phyloP scores from a whole-genome alignment of 2,113 vertebrate species.

The Ptilonorhynchus violaceus region DNA sequence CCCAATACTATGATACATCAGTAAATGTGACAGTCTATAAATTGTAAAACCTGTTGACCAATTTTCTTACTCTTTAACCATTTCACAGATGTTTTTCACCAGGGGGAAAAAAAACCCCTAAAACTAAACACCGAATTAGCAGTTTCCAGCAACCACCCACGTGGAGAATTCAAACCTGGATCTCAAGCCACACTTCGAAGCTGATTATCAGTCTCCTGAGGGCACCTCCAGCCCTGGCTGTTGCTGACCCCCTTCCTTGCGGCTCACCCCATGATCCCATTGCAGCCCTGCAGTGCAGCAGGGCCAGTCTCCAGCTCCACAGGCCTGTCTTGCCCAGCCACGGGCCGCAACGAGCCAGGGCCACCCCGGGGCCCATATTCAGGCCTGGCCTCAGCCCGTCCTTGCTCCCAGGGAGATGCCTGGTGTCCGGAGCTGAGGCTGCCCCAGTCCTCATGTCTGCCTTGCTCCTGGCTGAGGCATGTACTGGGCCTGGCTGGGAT shows the following conservation, averaged over 20 bases:
- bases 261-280: fast-evolving
- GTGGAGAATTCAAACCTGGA: not conserved
- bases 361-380: fast-evolving
- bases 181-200: not conserved
- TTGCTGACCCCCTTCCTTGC: not conserved
- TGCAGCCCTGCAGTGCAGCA: not conserved
- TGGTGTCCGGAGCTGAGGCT: not conserved
- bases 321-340: not conserved
- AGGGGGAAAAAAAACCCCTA: not conserved
- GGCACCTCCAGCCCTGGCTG: not conserved
- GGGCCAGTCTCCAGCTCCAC: not conserved
- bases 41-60: not conserved
- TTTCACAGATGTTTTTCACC: not conserved
- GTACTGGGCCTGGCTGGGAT: not conserved
- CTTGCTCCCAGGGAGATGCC: not conserved
- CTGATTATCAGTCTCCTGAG: not conserved
- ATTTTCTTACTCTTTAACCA: not conserved
- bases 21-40: not conserved
- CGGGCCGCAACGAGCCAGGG: fast-evolving
- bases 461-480: not conserved
- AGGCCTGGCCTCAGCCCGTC: not conserved
- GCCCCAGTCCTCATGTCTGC: not conserved
- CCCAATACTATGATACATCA: not conserved
- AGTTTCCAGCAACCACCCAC: not conserved
- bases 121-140: not conserved